Conservation (phyloP, 2,113 vertebrate genomes). For the Etheostoma spectabile region DNA sequence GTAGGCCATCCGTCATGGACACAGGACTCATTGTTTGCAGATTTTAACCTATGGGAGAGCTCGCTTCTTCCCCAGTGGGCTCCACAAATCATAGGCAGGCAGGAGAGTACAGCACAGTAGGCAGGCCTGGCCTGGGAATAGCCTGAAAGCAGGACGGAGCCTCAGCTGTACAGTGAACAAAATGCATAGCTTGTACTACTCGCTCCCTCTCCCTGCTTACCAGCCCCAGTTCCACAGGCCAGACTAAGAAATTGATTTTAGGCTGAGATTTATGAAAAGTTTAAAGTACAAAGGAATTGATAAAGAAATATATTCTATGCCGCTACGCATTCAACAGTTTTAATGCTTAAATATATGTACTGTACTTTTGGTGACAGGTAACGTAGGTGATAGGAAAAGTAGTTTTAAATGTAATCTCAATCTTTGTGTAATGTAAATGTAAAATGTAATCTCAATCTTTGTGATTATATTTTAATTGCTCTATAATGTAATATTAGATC, state of each 20-base stretch:
- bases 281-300: neutral
- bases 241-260: conserved; percentile 56
- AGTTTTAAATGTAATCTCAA: neutral
- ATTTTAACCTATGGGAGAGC: conserved; percentile 85
- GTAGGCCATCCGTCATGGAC: conserved; percentile 84
- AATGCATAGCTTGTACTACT: conserved; percentile 74
- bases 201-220: conserved; percentile 39
- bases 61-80: conserved; percentile 76
- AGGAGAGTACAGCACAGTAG: conserved; percentile 65
- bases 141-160: conserved; percentile 68
- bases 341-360: neutral
- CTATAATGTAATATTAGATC: neutral
- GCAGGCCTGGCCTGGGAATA: conserved; percentile 76
- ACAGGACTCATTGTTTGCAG: conserved; percentile 83
- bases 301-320: neutral
- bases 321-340: neutral
- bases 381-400: neutral
- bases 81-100: conserved; percentile 84
- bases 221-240: conserved; percentile 63
- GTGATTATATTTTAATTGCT: neutral
- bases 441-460: neutral
- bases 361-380: neutral
- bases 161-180: conserved; percentile 75
- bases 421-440: too few species aligned
- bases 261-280: conserved; percentile 20